A percentile compares a stretch with the other conserved stretches of the same genome.
Evolutionary conservation across 1,140 invertebrate species (phyloP).

Genomic region (Prorops nasuta): DNA sequence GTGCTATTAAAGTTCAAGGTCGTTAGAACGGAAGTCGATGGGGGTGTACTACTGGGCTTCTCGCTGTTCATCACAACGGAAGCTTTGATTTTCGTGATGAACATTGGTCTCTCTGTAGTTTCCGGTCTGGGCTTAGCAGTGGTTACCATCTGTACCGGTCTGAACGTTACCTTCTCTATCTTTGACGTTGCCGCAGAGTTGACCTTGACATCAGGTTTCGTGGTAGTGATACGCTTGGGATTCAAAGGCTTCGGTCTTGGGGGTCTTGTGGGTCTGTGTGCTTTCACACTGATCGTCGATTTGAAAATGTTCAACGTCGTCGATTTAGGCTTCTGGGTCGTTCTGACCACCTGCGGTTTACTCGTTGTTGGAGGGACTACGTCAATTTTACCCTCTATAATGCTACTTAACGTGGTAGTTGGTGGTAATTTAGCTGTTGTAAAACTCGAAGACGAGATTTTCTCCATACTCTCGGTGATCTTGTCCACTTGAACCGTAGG

Average conservation of each 20-base stretch:
- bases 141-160: constrained; percentile 36
- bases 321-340: constrained; percentile 28
- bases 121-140: constrained; percentile 29
- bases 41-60: constrained; percentile 15
- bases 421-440: constrained; percentile 22
- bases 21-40: neutral
- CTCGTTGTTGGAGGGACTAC: constrained; percentile 9
- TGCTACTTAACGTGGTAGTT: neutral
- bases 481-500: constrained; percentile 29
- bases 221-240: constrained; percentile 8
- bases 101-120: constrained; percentile 37
- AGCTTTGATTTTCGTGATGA: constrained; percentile 47
- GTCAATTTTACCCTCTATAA: constrained; percentile 9
- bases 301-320: neutral
- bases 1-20: constrained; percentile 3
- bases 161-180: constrained; percentile 52
- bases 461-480: constrained; percentile 5
- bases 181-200: constrained; percentile 35
- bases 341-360: constrained; percentile 12
- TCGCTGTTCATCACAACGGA: constrained; percentile 35
- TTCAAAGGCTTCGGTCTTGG: constrained; percentile 13
- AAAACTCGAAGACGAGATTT: neutral
- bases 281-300: neutral
- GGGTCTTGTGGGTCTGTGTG: constrained; percentile 12
- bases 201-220: constrained; percentile 19